These are phyloP conservation scores for Agrochola litura DNA, from an alignment of 2,888 invertebrate genomes.

Conservation along the genomic window DNA sequence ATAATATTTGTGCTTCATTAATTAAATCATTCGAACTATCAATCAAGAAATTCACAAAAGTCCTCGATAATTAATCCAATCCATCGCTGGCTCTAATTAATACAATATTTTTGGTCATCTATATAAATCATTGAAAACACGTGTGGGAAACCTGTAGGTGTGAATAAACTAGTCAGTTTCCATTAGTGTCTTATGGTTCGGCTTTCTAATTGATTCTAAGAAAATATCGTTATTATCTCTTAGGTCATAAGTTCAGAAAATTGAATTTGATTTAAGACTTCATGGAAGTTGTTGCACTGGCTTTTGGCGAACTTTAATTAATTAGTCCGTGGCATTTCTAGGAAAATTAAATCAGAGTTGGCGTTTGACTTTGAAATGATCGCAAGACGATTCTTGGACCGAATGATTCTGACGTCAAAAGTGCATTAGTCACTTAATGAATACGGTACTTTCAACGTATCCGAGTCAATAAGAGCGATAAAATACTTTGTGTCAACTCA, in stretches of 20 bases:
- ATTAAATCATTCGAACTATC: constrained; percentile 42
- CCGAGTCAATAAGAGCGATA: not conserved
- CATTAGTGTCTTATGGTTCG: constrained; percentile 24
- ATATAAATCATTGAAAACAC: constrained; percentile 51
- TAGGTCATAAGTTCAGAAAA: constrained; percentile 23
- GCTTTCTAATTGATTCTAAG: constrained; percentile 48
- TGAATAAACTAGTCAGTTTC: constrained; percentile 36
- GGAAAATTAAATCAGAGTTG: constrained; percentile 1
- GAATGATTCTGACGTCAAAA: constrained; percentile 30
- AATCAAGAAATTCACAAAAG: constrained; percentile 63
- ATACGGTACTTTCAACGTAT: constrained; percentile 10
- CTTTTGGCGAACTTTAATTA: constrained; percentile 4
- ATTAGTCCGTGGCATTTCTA: constrained; percentile 21
- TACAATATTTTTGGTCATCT: constrained; percentile 60
- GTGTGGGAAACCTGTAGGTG: constrained; percentile 61
- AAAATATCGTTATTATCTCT: constrained; percentile 23
- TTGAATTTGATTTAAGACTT: constrained; percentile 14
- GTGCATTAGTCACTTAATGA: constrained; percentile 29
- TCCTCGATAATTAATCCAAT: constrained; percentile 57
- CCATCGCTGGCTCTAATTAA: constrained; percentile 59
- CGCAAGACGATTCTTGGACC: constrained; percentile 6
- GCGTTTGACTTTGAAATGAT: constrained; percentile 19
- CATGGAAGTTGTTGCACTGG: constrained; percentile 10
- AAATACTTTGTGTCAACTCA: not conserved
- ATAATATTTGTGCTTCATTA: constrained; percentile 35